These are phyloP conservation scores for Gallinago jamesoni DNA, from an alignment of 2,113 vertebrate species.

Conservation along the genomic window DNA sequence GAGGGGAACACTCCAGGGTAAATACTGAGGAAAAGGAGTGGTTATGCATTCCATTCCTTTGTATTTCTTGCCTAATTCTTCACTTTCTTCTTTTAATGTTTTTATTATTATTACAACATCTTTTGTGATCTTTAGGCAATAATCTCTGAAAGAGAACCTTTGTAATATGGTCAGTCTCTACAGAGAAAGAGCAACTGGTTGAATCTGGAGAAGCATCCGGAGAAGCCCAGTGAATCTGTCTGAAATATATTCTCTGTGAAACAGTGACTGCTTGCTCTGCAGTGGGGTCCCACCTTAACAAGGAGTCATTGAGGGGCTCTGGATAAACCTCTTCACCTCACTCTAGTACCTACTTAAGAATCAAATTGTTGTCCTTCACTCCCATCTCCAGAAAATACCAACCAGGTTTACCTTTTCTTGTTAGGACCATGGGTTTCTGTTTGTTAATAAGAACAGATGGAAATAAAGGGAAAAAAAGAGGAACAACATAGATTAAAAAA, in stretches of 20 bases:
- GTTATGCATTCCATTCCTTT: background rate
- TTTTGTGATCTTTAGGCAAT: background rate
- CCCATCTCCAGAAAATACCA: background rate
- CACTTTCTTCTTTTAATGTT: background rate
- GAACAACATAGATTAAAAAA: background rate
- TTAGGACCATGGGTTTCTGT: background rate
- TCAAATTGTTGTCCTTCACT: background rate
- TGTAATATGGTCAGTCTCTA: background rate
- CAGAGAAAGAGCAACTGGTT: background rate
- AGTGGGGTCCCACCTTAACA: background rate
- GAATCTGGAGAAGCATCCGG: background rate
- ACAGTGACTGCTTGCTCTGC: background rate
- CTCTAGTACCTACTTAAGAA: background rate
- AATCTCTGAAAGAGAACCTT: background rate
- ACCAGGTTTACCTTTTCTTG: background rate
- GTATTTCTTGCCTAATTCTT: constrained; percentile 4
- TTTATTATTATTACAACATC: background rate
- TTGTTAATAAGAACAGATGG: background rate
- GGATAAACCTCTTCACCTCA: background rate
- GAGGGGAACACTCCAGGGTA: constrained; percentile 35
- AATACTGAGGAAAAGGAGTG: background rate
- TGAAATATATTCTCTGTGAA: background rate
- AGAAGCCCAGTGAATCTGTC: background rate
- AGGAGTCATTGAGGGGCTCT: background rate
- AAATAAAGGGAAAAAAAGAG: background rate